Evolutionary conservation across 2,113 vertebrate genomes (phyloP).

Genomic region (Neotragus pygmaeus): DNA sequence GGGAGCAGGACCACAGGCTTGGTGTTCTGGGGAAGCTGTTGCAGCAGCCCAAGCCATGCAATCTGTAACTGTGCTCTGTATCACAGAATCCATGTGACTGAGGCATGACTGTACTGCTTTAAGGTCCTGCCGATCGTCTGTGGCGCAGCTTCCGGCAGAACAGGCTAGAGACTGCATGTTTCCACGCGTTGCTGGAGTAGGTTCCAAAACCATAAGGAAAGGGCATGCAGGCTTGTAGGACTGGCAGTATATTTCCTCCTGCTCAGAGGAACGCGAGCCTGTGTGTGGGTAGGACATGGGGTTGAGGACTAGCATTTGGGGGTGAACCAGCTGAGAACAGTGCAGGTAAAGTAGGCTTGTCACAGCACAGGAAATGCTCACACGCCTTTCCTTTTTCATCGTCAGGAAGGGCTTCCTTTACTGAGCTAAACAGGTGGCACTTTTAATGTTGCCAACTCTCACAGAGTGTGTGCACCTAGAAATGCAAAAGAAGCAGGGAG

Average conservation of each 20-base stretch:
- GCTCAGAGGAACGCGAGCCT: neutral
- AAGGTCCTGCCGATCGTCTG: neutral
- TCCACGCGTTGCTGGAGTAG: neutral
- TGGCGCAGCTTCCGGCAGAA: neutral
- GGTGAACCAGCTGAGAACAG: neutral
- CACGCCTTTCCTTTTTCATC: neutral
- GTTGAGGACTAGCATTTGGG: neutral
- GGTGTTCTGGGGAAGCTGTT: neutral
- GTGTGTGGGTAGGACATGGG: neutral
- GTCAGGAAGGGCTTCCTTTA: neutral
- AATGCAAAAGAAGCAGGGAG: neutral
- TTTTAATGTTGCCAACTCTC: neutral
- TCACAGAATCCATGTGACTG: neutral
- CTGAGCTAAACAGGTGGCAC: neutral
- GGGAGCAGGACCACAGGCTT: neutral
- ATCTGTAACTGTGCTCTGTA: neutral
- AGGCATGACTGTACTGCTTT: neutral
- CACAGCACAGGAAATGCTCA: neutral
- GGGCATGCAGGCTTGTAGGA: neutral
- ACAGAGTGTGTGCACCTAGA: neutral
- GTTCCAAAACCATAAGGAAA: neutral
- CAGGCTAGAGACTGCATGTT: neutral
- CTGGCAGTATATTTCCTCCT: neutral
- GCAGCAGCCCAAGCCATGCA: rapidly evolving
- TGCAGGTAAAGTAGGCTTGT: neutral